phyloP scores from a whole-genome alignment of 2,113 vertebrate genomes.

The Setophaga petechia region DNA sequence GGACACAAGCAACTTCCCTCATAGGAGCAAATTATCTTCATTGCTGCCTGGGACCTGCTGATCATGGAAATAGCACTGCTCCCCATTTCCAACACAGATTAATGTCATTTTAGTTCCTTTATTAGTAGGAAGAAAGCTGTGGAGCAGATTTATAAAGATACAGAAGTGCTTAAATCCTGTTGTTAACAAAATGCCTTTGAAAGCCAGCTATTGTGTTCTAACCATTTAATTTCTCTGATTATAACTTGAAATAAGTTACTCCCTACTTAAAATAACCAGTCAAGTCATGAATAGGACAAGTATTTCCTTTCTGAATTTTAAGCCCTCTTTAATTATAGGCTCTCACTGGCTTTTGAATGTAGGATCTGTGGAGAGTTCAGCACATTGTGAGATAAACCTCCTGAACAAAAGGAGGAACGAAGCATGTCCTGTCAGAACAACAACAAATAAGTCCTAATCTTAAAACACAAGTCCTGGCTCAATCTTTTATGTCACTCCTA shows the following conservation, averaged over 20 bases:
- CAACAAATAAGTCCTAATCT: not conserved
- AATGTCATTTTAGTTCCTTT: not conserved
- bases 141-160: not conserved
- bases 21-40: not conserved
- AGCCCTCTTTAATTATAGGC: not conserved
- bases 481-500: not conserved
- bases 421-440: not conserved
- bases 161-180: not conserved
- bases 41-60: not conserved
- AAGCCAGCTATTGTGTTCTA: not conserved
- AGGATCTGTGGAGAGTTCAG: not conserved
- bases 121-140: not conserved
- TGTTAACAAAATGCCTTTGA: conserved; percentile 4
- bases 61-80: accelerated
- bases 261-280: conserved; percentile 1
- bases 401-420: not conserved
- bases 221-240: not conserved
- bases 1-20: not conserved
- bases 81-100: not conserved
- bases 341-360: conserved; percentile 19
- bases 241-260: conserved; percentile 2
- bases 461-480: not conserved
- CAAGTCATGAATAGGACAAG: not conserved
- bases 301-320: conserved; percentile 14
- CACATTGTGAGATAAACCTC: not conserved